A percentile compares a stretch with the other conserved stretches of the same genome.
Evolutionary conservation across 2,797 vertebrate species (phyloP).

Genomic region (Liparis tanakae): DNA sequence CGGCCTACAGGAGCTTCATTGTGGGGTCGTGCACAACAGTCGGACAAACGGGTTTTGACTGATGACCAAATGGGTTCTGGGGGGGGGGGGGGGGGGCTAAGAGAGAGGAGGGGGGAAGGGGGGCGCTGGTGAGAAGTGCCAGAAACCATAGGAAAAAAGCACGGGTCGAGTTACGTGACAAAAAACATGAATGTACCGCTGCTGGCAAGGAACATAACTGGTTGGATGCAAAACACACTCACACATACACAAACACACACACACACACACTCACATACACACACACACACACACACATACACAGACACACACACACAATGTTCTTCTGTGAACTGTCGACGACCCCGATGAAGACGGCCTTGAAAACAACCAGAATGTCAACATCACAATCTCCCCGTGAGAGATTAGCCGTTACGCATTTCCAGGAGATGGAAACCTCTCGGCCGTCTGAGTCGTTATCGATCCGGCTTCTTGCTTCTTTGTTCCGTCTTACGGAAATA

Average conservation of each 20-base stretch:
- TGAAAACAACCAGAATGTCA: conserved; percentile 11
- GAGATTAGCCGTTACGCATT: conserved; percentile 2
- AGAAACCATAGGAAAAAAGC: neutral
- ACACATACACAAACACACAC: conserved; percentile 1
- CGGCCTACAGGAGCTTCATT: too few species aligned
- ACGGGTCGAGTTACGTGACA: too few species aligned
- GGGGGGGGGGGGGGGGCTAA: too few species aligned
- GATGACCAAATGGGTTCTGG: neutral
- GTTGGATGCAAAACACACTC: conserved; percentile 26
- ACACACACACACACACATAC: conserved; percentile 1
- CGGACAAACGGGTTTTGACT: neutral
- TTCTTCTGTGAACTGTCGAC: conserved; percentile 26
- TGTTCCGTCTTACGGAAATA: conserved; percentile 4
- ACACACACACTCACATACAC: neutral
- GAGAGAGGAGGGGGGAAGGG: too few species aligned
- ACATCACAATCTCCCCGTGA: conserved; percentile 23
- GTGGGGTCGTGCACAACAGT: too few species aligned
- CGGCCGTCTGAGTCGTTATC: conserved; percentile 38
- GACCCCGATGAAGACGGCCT: conserved; percentile 11
- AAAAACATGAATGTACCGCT: conserved; percentile 7
- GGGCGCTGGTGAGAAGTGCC: neutral
- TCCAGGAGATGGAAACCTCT: conserved; percentile 26
- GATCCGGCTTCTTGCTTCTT: conserved; percentile 27
- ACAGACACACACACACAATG: conserved; percentile 8
- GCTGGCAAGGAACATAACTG: neutral